These are phyloP conservation scores for Reinhardtius hippoglossoides DNA, from an alignment of 2,113 vertebrate species.

Conservation along the genomic window DNA sequence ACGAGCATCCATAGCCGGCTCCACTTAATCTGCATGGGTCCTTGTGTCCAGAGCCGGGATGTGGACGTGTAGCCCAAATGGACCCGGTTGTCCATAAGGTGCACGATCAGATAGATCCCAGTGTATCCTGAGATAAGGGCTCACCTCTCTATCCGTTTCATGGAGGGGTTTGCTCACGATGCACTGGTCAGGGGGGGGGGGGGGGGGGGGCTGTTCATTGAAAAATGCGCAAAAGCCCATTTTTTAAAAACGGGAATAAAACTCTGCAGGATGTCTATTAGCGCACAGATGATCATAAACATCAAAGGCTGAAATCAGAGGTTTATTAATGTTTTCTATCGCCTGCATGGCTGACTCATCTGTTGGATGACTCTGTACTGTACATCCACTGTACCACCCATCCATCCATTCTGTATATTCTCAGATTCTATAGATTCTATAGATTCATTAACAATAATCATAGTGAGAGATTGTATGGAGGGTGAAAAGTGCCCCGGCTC, in stretches of 20 bases:
- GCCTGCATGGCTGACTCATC: not conserved
- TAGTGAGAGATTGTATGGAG: rapidly evolving
- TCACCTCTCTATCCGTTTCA: too few relatives aligned
- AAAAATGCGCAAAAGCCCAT: conserved; percentile 5
- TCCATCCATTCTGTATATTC: not conserved
- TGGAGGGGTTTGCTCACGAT: not conserved
- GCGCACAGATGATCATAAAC: not conserved
- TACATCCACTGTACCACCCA: not conserved
- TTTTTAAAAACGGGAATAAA: not conserved
- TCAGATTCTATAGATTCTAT: not conserved
- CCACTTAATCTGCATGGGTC: conserved; percentile 9
- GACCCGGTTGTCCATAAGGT: too few relatives aligned
- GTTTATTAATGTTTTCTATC: too few relatives aligned
- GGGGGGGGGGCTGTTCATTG: not conserved
- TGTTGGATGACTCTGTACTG: not conserved
- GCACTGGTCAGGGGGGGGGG: not conserved
- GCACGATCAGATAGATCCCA: not conserved
- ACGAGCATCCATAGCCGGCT: not conserved
- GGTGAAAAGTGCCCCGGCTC: not conserved
- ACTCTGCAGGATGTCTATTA: not conserved
- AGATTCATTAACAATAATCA: not conserved
- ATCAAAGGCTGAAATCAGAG: not conserved
- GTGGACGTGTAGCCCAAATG: not conserved
- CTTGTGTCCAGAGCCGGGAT: not conserved
- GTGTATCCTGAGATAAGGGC: not conserved